Evolutionary conservation across 1,140 invertebrate species (phyloP), one percentile per base, ranked within the genome.

Genomic region (Psilanteris sp.): DNA sequence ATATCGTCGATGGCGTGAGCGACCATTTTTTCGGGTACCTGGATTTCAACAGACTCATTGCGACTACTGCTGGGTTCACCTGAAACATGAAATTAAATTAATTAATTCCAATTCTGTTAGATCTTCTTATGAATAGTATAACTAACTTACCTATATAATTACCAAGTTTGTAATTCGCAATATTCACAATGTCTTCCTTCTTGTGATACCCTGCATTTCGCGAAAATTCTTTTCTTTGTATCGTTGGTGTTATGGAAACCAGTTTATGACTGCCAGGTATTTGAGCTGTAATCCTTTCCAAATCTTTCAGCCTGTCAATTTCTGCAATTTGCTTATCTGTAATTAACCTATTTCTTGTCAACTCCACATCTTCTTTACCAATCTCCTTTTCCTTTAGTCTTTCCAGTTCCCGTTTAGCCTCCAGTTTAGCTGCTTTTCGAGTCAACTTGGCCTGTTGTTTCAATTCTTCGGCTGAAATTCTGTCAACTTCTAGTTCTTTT

Each of bases 1-100:
- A 78, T 81, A 10, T 81, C 80, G 20, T 85, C 80, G 0, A 83
- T 77, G 0, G 77, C 78, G 20, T 79, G 78, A 0, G 77, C 76
- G 0, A 80, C 39, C 10, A 78, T 76, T 31, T 27, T 72, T 16
- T 74, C 71, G 0, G 54, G 62, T 1, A 36, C 44, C 4, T 72
- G 74, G 13, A 7, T 62, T 9, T 61, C 54, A 1, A 13, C 15
- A 10, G 18, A 1, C n/a, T 52, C 52, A 1, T 6, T 4, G 3
- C 32, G 44, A 31, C 41, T 77, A 3, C 27, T 41, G 13, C 54
- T 64, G 3, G 55, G 0, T 34, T 77, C 59, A 11, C 55, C 74
- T 77, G 20, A 7, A 76, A 72, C 9, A 37, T 9, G 0, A 26
- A 22, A 15, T 10, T 29, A 2, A 10, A 20, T 5, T 3, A 20